These are phyloP conservation scores for Sesamia inferens DNA, from an alignment of 2,888 invertebrate species.

Conservation along the genomic window DNA sequence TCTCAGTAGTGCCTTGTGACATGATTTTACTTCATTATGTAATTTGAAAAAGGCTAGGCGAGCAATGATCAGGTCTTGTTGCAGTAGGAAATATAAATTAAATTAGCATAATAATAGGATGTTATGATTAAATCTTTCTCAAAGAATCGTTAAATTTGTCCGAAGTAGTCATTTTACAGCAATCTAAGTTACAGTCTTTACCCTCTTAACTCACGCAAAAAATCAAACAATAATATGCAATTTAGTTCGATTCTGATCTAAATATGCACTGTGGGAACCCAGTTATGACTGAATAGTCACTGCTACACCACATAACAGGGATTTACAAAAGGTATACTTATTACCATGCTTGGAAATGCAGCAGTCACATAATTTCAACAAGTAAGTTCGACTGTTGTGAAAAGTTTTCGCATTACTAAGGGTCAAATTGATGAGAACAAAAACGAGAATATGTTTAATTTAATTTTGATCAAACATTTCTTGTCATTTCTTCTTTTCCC, in stretches of 20 bases:
- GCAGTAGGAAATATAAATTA: background rate
- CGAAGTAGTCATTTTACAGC: slow-evolving; percentile 35
- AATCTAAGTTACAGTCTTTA: slow-evolving; percentile 38
- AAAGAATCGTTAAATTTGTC: slow-evolving; percentile 44
- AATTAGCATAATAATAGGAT: background rate
- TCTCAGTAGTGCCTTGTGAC: background rate
- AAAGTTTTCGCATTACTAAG: background rate
- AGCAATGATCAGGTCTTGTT: background rate
- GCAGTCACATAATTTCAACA: background rate
- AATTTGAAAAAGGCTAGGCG: background rate
- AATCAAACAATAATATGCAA: slow-evolving; percentile 63
- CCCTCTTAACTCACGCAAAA: slow-evolving; percentile 58
- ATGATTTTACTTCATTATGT: background rate
- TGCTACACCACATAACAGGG: background rate
- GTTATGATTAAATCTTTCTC: background rate
- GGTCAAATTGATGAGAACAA: background rate
- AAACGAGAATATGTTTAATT: background rate
- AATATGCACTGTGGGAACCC: slow-evolving; percentile 59
- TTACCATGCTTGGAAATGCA: background rate
- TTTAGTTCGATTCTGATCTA: slow-evolving; percentile 62
- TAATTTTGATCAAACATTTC: background rate
- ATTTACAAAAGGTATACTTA: slow-evolving; percentile 9
- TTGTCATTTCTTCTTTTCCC: background rate
- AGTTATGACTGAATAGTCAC: slow-evolving; percentile 66
- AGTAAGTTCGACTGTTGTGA: background rate